Percentiles rank a stretch among this genome's conserved stretches.
phyloP scores from a whole-genome alignment of 2,113 vertebrate genomes.

The Centropus unirufus region DNA sequence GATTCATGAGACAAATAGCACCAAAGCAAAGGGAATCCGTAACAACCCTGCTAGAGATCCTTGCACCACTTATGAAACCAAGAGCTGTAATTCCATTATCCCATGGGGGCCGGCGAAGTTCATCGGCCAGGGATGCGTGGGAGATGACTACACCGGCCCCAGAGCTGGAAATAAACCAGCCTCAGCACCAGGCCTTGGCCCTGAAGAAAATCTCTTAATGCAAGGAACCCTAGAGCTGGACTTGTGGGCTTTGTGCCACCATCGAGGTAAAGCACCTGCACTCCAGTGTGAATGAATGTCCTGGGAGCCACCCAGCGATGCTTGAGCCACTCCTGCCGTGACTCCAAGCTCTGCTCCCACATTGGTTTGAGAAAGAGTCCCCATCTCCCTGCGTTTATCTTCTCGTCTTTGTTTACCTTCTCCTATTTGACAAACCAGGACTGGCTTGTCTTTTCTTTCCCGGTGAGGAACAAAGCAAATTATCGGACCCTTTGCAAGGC shows the following conservation, averaged over 20 bases:
- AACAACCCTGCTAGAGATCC: background rate
- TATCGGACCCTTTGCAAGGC: background rate
- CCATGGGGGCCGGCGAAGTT: fast-evolving
- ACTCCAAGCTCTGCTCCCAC: too few relatives aligned
- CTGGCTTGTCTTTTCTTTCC: too few relatives aligned
- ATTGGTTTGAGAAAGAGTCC: background rate
- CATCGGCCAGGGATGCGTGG: background rate
- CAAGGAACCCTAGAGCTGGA: background rate
- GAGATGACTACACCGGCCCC: background rate
- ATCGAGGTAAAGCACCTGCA: fast-evolving
- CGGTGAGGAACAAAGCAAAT: fast-evolving
- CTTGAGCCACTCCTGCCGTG: fast-evolving
- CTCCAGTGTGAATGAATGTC: fast-evolving
- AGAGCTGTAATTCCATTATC: fast-evolving
- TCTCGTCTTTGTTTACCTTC: background rate
- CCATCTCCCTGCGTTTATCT: too few relatives aligned
- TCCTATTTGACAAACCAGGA: background rate
- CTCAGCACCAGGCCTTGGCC: background rate
- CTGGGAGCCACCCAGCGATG: fast-evolving
- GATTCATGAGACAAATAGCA: conserved; percentile 39
- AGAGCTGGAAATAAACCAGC: fast-evolving
- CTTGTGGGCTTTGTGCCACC: too few relatives aligned
- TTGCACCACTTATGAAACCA: background rate
- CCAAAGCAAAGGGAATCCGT: background rate
- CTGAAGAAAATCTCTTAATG: background rate